Conservation (phyloP, 2,888 invertebrate genomes). For the Tuta absoluta region DNA sequence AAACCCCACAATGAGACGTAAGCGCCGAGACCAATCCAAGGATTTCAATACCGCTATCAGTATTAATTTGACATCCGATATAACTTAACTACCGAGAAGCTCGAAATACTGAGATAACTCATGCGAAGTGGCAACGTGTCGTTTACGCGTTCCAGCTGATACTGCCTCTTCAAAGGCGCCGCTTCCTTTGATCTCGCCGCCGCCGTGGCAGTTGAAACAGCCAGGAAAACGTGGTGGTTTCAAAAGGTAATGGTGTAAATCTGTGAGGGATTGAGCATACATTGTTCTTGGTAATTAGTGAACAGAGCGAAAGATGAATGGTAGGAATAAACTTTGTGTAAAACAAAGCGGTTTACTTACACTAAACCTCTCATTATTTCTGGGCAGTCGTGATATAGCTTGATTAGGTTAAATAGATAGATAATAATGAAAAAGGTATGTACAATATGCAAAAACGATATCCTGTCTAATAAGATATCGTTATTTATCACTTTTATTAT, state of each 20-base stretch:
- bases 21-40: background rate
- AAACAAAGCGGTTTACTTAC: too few relatives aligned
- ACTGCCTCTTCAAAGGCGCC: conserved; percentile 59
- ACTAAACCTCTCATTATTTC: too few relatives aligned
- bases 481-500: too few relatives aligned
- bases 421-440: too few relatives aligned
- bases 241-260: conserved; percentile 8
- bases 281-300: background rate
- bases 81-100: conserved; percentile 19
- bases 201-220: conserved; percentile 30
- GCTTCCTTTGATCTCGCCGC: conserved; percentile 64
- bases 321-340: too few relatives aligned
- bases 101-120: conserved; percentile 11
- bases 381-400: too few relatives aligned
- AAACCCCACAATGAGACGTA: conserved; percentile 8
- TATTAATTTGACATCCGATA: conserved; percentile 23
- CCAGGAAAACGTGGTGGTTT: conserved; percentile 19
- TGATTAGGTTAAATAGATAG: too few relatives aligned
- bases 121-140: conserved; percentile 45
- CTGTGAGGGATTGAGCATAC: background rate
- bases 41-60: conserved; percentile 29
- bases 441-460: too few relatives aligned
- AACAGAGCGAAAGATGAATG: background rate
- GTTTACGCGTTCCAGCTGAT: conserved; percentile 57
- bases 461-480: too few relatives aligned